These are phyloP conservation scores for Chaetogeoica ovagalla DNA, from an alignment of 2,888 invertebrate species.

Conservation along the genomic window DNA sequence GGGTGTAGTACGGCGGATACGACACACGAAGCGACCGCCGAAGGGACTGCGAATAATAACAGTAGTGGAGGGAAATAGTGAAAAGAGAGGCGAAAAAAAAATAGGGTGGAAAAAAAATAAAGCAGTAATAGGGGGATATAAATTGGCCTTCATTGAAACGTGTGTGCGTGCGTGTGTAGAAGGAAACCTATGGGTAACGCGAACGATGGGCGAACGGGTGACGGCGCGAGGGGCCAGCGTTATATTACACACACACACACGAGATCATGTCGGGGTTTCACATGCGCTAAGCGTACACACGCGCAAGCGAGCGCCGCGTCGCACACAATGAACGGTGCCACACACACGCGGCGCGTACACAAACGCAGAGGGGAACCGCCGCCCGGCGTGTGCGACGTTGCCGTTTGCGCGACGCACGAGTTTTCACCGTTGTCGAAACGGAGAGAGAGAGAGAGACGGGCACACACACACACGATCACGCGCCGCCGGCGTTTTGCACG, in stretches of 20 bases:
- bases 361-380: constrained; percentile 42
- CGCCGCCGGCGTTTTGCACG: background rate
- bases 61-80: background rate
- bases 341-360: background rate
- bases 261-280: constrained; percentile 49
- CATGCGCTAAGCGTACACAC: constrained; percentile 14
- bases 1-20: background rate
- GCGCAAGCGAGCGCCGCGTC: background rate
- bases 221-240: constrained; percentile 22
- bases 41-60: too few relatives aligned
- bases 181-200: constrained; percentile 43
- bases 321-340: constrained; percentile 11
- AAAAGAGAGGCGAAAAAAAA: background rate
- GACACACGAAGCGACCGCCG: background rate
- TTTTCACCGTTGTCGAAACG: constrained; percentile 44
- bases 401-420: constrained; percentile 45
- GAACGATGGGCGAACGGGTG: background rate
- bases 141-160: constrained; percentile 44
- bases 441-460: background rate
- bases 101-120: constrained; percentile 36
- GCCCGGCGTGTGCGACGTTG: constrained; percentile 53
- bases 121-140: constrained; percentile 28
- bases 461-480: background rate
- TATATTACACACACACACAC: constrained; percentile 31
- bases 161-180: constrained; percentile 6